Base-by-base conservation (phyloP, 2,888 invertebrate species). In the Omphaloscelis lunosa region DNA sequence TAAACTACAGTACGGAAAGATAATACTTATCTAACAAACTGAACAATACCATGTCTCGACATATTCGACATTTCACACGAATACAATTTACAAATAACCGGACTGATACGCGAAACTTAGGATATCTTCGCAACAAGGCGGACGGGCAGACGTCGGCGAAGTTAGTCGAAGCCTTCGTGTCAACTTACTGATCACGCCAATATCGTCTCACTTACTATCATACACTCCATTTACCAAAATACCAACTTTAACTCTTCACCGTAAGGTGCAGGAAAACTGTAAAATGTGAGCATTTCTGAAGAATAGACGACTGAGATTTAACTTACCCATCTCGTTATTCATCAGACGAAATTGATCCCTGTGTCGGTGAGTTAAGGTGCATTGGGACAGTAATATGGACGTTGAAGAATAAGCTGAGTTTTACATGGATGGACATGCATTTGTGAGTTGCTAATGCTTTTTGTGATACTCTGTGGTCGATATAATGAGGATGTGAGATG, bases 131-230 rank as follows among this genome's bases (percentile, higher is more conserved):
- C 86, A 86, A 79, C 75, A 67, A n/a, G 80, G 84, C 86, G 81
- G 87, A 81, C 83, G 84, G 86, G 85, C 92, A 92, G 93, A 91
- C 93, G 94, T 93, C 94, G 94, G 92, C 92, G 86, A 94, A 95
- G 91, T 94, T 94, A 89, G 91, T 86, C 91, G 90, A 87, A 90
- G 89, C 90, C 90, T 92, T 90, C 95, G 95, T 95, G 95, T 93
- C 95, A 93, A 93, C 90, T 90, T 88, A 86, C 91, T 95, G 95
- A 95, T 95, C 95, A 95, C 93, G 94, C 95, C 93, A 95, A 95
- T 95, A 94, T 93, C 83, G 80, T 77, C 82, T 67, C 68, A 77
- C 71, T 82, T 80, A 73, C 66, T 34, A 39, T 29, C 0, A 11
- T 73, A 45, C 74, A 67, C 12, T 27, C n/a, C 11, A 34, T 15